Base-by-base conservation (phyloP, 1,140 invertebrate species). In the Drosophila truncata region DNA sequence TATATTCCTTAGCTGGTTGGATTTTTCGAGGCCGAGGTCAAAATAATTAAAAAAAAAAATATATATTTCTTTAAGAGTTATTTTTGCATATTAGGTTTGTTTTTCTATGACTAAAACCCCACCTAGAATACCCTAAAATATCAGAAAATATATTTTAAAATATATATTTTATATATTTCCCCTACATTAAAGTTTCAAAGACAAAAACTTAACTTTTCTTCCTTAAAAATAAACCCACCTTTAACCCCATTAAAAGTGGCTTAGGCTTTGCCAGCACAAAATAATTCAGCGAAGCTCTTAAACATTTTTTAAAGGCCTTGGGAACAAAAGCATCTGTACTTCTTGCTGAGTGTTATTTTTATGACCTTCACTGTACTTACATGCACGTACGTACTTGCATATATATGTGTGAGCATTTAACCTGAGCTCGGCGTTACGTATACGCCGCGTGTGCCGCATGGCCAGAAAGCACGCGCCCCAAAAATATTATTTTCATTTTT, bases 401-500 rank as follows among this genome's bases (percentile, higher is more conserved):
- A n/a, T 41, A 35, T 42, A 18, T 49, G 31, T 52, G 50, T 33
- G 71, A 69, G 47, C 63, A 50, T 69, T 78, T 78, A 78, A 78
- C 74, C 74, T 76, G 70, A 49, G 67, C 49, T 27, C 49, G 47
- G 11, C 52, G 67, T 50, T 80, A 64, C 71, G 78, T 64, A 76
- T 81, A 78, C 67, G 80, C 55, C 66, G 62, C 59, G 64, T 82
- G 61, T 70, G 75, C 58, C 46, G 46, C 41, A 71, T 79, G 75
- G 54, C 69, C 73, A 81, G 77, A 82, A 82, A 78, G 83, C 83
- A 86, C 83, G 83, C 83, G 81, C 62, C 27, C 50, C 67, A 81
- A 84, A 81, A 84, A 84, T 88, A 88, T 78, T 83, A 88, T 87
- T 88, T 90, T 67, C 82, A 86, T 63, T 65, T 65, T 79, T 69